Percentiles rank a stretch among this genome's conserved stretches.
phyloP scores from a whole-genome alignment of 2,888 invertebrate species.

The Cheilosia soror region DNA sequence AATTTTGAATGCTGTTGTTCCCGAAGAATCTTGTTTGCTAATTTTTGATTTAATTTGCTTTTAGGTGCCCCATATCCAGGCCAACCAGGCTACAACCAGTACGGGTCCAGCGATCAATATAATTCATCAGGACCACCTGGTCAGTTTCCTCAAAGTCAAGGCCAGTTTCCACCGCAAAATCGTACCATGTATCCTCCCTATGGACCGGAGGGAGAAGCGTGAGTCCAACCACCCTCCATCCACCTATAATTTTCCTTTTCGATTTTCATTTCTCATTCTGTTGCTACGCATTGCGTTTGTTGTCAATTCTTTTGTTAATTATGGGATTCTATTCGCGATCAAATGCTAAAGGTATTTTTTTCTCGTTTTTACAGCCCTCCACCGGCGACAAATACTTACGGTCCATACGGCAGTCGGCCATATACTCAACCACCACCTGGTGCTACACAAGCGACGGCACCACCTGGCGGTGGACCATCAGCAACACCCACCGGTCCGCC shows the following conservation, averaged over 20 bases:
- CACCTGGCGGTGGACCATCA: slow-evolving; percentile 81
- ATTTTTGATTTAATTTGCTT: slow-evolving; percentile 69
- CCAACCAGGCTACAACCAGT: slow-evolving; percentile 88
- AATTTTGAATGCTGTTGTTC: slow-evolving; percentile 18
- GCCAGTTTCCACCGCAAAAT: slow-evolving; percentile 87
- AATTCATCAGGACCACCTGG: slow-evolving; percentile 85
- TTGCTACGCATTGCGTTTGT: slow-evolving; percentile 59
- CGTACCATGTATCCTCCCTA: slow-evolving; percentile 92
- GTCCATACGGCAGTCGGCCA: slow-evolving; percentile 82
- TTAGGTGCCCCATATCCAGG: slow-evolving; percentile 86
- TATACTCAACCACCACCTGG: slow-evolving; percentile 83
- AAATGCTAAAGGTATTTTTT: not conserved
- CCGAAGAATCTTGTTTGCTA: slow-evolving; percentile 1
- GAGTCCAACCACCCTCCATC: slow-evolving; percentile 77
- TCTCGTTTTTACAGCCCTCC: slow-evolving; percentile 79
- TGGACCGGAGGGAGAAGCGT: slow-evolving; percentile 89
- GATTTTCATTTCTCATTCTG: slow-evolving; percentile 44
- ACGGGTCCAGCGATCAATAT: slow-evolving; percentile 87
- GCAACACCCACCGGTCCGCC: slow-evolving; percentile 79
- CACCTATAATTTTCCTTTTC: slow-evolving; percentile 42
- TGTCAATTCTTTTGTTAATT: slow-evolving; percentile 49
- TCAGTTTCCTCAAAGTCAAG: slow-evolving; percentile 86
- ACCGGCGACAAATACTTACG: slow-evolving; percentile 83
- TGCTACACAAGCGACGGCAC: slow-evolving; percentile 84
- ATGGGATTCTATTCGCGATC: not conserved